These are phyloP conservation scores for Montifringilla adamsi DNA, from an alignment of 2,113 vertebrate species.

Conservation along the genomic window DNA sequence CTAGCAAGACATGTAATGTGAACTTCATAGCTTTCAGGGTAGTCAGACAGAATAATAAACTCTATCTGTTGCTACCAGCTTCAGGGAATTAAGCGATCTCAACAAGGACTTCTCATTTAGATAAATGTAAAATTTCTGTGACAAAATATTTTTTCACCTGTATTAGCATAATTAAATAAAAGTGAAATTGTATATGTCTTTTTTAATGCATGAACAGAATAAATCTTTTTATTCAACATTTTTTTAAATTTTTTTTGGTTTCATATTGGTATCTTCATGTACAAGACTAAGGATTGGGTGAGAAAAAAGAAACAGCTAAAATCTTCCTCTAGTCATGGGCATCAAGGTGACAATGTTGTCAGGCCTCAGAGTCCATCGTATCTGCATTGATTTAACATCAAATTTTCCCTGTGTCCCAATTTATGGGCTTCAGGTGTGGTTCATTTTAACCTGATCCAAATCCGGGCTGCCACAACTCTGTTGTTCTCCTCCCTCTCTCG, in stretches of 20 bases:
- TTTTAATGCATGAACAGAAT: not conserved
- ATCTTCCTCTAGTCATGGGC: not conserved
- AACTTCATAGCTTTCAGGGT: not conserved
- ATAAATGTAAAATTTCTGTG: not conserved
- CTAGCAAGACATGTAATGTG: not conserved
- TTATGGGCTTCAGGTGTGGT: not conserved
- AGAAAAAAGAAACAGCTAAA: not conserved
- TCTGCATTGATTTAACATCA: not conserved
- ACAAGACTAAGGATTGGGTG: not conserved
- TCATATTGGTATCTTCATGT: not conserved
- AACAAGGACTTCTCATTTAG: not conserved
- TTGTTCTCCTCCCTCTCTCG: not conserved
- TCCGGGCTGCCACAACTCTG: not conserved
- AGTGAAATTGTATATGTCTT: not conserved
- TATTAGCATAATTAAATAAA: not conserved
- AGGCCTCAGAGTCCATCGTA: not conserved
- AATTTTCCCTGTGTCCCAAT: not conserved
- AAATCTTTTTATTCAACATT: not conserved
- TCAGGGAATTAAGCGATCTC: not conserved
- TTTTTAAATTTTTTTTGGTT: not conserved
- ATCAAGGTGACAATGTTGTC: not conserved
- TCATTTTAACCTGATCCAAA: not conserved
- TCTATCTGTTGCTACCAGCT: not conserved
- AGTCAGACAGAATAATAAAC: not conserved
- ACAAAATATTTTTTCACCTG: not conserved